phyloP scores from a whole-genome alignment of 2,797 vertebrate genomes.

The Aplochiton taeniatus region DNA sequence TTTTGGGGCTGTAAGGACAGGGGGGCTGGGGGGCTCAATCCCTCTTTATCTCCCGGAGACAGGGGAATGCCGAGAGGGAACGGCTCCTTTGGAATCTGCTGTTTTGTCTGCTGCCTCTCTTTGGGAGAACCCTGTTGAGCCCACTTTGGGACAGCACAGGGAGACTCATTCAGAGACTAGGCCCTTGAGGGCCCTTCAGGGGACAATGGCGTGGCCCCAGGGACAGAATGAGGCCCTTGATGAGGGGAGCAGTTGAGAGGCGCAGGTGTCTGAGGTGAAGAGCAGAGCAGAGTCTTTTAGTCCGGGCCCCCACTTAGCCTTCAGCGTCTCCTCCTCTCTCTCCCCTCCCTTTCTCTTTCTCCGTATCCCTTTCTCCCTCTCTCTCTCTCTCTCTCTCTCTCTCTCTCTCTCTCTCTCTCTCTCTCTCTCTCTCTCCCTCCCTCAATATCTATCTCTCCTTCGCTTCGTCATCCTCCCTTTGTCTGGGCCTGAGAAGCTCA shows the following conservation, averaged over 20 bases:
- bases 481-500: slow-evolving; percentile 1
- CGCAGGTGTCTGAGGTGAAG: slow-evolving; percentile 79
- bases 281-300: slow-evolving; percentile 50
- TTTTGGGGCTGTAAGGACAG: slow-evolving; percentile 42
- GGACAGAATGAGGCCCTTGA: slow-evolving; percentile 85
- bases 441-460: slow-evolving; percentile 9
- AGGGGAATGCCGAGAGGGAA: slow-evolving; percentile 81
- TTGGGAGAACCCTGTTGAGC: slow-evolving; percentile 77
- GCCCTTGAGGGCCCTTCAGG: slow-evolving; percentile 76
- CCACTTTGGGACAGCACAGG: slow-evolving; percentile 75
- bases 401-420: neutral
- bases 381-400: slow-evolving; percentile 4
- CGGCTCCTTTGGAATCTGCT: slow-evolving; percentile 77
- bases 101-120: slow-evolving; percentile 79
- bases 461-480: neutral
- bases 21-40: slow-evolving; percentile 73
- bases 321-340: slow-evolving; percentile 31
- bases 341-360: neutral
- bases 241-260: slow-evolving; percentile 77
- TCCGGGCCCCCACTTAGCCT: slow-evolving; percentile 63
- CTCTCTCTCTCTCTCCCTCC: slow-evolving; percentile 4
- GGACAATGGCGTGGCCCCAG: slow-evolving; percentile 78
- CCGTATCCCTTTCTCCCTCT: neutral
- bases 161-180: slow-evolving; percentile 70
- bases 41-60: slow-evolving; percentile 79